Percentiles rank a stretch among this genome's conserved stretches.
Evolutionary conservation across 2,888 invertebrate species (phyloP).

Genomic region (Nasonia oneida): DNA sequence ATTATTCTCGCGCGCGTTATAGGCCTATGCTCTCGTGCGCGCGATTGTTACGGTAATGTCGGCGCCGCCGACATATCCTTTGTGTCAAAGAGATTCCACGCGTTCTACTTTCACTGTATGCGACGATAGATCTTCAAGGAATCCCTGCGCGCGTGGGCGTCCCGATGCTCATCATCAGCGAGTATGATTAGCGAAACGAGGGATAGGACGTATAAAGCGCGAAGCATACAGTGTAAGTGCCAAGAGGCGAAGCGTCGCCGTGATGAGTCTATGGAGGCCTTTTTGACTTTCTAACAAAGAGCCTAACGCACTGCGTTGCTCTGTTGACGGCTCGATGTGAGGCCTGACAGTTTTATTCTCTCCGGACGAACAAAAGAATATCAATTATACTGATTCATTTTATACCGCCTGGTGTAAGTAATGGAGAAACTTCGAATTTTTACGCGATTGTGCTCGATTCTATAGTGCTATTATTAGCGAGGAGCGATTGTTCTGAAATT

Average conservation of each 20-base stretch:
- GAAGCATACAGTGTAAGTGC: background rate
- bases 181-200: conserved; percentile 31
- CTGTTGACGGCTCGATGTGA: background rate
- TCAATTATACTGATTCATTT: conserved; percentile 24
- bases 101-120: conserved; percentile 69
- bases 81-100: conserved; percentile 60
- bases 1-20: conserved; percentile 38
- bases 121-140: conserved; percentile 50
- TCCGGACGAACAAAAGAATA: conserved; percentile 27
- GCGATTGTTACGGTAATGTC: conserved; percentile 40
- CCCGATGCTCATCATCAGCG: conserved; percentile 23
- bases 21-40: background rate
- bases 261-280: conserved; percentile 16
- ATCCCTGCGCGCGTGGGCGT: conserved; percentile 45
- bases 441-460: background rate
- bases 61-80: conserved; percentile 59
- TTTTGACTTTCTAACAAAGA: conserved; percentile 51
- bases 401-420: background rate
- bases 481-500: background rate
- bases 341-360: conserved; percentile 27
- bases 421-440: conserved; percentile 13
- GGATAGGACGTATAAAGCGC: background rate
- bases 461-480: background rate
- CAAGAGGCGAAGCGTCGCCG: background rate
- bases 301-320: conserved; percentile 18